Base-by-base conservation (phyloP, 2,113 vertebrate species). In the Rhipidura dahli region DNA sequence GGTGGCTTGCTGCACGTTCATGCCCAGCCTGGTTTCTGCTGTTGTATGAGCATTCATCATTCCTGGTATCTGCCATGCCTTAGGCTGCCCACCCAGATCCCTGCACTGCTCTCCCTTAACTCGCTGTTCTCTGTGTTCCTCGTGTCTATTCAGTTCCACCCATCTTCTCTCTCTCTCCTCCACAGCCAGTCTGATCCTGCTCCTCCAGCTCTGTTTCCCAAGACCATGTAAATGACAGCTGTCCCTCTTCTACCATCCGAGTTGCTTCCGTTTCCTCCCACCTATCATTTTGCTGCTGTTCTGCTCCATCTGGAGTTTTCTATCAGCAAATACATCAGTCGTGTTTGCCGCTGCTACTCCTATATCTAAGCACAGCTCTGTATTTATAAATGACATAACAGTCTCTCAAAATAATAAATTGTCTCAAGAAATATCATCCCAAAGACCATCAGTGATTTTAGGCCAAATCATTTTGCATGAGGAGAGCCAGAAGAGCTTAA, bases 41-140 rank as follows among this genome's bases (percentile, higher is more conserved):
- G n/a, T 10, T 0, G 0, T 26, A 2, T 11, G 39, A 57, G 42
- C 22, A 11, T 68, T 71, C 63, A 12, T 64, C 59, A 2, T 44
- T 83, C 37, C 40, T 2, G 5, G 20, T 15, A 4, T 53, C 70
- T 64, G 75, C 66, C 54, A 3, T 10, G 33, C 44, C 40, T 72
- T 20, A 7, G 59, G 24, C 84, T 87, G 72, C 64, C 56, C 45
- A 30, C 50, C 22, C 37, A 44, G 31, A 61, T 26, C 50, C 42
- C 47, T 39, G 22, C 50, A 7, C 40, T 60, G 57, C 39, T 76
- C 6, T 66, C n/a, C 76, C 53, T 59, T 39, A 23, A 9, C 69
- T 72, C 3, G 2, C 13, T 27, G 8, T 61, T 54, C 44, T 80
- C 54, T 49, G 8, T 35, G 50, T 31, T 73, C 27, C 33, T 81